Evolutionary conservation across 2,888 invertebrate species (phyloP), one percentile per base, ranked within the genome.

Genomic region (Zele albiditarsus): DNA sequence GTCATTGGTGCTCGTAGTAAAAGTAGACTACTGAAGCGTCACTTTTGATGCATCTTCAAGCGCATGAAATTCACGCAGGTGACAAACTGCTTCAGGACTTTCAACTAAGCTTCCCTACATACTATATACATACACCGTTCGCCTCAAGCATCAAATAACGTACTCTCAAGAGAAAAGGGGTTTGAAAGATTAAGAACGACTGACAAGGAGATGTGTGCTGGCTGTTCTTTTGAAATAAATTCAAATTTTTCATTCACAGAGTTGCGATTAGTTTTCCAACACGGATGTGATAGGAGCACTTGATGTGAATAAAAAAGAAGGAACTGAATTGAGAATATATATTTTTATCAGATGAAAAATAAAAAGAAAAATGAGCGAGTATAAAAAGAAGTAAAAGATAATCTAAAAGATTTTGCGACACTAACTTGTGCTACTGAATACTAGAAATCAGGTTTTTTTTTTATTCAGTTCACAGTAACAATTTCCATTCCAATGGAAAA

Each of bases 261-360:
- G 20, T 62, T 20, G 53, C 49, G 69, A 68, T 68, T 68, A 62
- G 62, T 74, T 63, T 33, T 68, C 49, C 68, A 38, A 66, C 31
- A 31, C 23, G 31, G 16, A 31, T n/a, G 53, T 53, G 49, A 53
- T 46, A 46, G n/a, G n/a, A 57, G 33, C 20, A n/a, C 33, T 16
- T 8, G 28, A 53, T 28, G 31, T 20, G 25, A 66, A 53, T 12
- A 20, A 68, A 42, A 25, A n/a, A 67, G 46, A 53, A 58, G 31
- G 60, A 46, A 28, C 27, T 20, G 20, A 42, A 58, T 58, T 25
- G 33, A 10, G 16, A 6, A n/a, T 46, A n/a, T n/a, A 4, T 16
- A n/a, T n/a, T 57, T 58, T 58, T 25, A 69, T n/a, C 58, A 38
- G 38, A 58, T 38, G 42, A 60, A 60, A 27, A 60, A n/a, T n/a